Evolutionary conservation across 2,888 invertebrate species (phyloP), one percentile per base, ranked within the genome.

Genomic region (Macropis europaea): DNA sequence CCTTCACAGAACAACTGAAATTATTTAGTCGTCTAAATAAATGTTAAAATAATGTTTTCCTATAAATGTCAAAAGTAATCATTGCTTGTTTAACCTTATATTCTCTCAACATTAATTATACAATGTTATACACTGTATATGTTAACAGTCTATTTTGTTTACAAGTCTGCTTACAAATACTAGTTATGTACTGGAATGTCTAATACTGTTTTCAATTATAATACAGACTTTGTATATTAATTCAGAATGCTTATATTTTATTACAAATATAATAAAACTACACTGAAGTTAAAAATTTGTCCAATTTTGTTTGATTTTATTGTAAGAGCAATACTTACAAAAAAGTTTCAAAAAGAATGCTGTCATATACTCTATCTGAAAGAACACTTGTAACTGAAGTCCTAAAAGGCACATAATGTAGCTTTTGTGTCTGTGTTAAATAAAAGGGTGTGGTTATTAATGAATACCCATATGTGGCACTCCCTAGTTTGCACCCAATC

Each of bases 401-500:
- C 47, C 43, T 60, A 28, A 48, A 34, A 61, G 52, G 19, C 45
- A 47, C 52, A 28, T 43, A 53, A 60, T 56, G 28, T 47, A 45
- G 43, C 13, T 45, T 47, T 48, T 30, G 48, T 68, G n/a, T 45
- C 50, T 22, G 48, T 60, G 22, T 52, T 69, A 52, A 69, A 67
- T 52, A 30, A 40, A 52, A 72, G 81, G 86, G 87, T 79, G 87
- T 76, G 85, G 85, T 79, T 73, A 73, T 80, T 86, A 86, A 84
- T 83, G 79, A 83, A 77, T 61, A 73, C 73, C 60, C 69, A 36
- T 71, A 59, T 38, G 52, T 54, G 84, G 66, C 87, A 82, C 87
- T 76, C 87, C 87, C 77, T 77, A 74, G 76, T 83, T 84, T 76
- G 66, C 74, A 77, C 71, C 77, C 42, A 28, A 43, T 19, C 43